A percentile compares a stretch with the other conserved stretches of the same genome.
These are phyloP conservation scores for Crypturellus undulatus DNA, from an alignment of 2,113 vertebrate species.

Conservation along the genomic window DNA sequence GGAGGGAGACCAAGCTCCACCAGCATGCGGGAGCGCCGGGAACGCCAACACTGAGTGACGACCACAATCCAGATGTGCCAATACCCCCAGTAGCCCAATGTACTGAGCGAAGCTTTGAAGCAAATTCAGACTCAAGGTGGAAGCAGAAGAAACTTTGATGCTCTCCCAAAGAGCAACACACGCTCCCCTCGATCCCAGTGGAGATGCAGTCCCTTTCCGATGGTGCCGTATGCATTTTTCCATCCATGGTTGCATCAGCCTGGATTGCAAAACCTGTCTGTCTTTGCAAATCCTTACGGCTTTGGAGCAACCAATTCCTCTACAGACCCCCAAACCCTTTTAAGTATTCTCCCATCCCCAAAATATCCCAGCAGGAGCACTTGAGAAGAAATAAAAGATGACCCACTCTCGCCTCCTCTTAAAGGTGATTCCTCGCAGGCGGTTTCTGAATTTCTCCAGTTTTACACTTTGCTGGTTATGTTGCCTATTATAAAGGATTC, in stretches of 20 bases:
- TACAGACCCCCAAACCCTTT: not conserved
- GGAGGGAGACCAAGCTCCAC: not conserved
- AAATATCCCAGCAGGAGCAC: not conserved
- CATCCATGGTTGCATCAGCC: not conserved
- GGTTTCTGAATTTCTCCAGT: slow-evolving; percentile 51
- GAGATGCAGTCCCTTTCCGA: not conserved
- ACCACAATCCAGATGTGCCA: not conserved
- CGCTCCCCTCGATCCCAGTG: rapidly evolving
- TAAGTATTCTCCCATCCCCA: not conserved
- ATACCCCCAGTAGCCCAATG: not conserved
- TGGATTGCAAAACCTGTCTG: not conserved
- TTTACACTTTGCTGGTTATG: slow-evolving; percentile 75
- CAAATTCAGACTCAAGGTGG: not conserved
- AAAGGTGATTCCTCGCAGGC: slow-evolving; percentile 32
- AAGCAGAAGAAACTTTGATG: not conserved
- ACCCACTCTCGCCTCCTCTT: not conserved
- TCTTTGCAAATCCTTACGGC: not conserved
- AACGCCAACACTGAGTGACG: rapidly evolving
- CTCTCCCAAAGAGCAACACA: rapidly evolving
- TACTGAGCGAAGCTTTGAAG: rapidly evolving
- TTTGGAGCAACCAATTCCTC: not conserved
- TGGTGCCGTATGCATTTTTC: not conserved
- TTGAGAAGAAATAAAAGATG: not conserved
- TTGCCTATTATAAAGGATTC: slow-evolving; percentile 69
- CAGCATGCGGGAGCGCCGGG: not conserved